phyloP scores from a whole-genome alignment of 2,113 vertebrate genomes.

The Capra hircus region DNA sequence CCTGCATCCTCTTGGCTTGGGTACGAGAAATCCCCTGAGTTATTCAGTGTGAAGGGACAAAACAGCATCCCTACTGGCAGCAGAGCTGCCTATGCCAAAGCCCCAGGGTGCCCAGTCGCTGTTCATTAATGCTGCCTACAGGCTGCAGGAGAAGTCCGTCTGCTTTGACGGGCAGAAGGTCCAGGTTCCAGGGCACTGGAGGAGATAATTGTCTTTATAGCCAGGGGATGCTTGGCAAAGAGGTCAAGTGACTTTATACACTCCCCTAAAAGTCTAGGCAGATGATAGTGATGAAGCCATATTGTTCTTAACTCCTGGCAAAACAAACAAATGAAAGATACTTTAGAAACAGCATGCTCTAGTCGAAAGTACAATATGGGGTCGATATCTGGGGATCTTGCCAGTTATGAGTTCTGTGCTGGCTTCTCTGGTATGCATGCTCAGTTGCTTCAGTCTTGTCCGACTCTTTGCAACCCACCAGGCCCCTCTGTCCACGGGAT shows the following conservation, averaged over 20 bases:
- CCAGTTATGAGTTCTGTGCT: not conserved
- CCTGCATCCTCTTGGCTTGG: not conserved
- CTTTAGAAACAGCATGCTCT: not conserved
- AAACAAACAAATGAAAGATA: not conserved
- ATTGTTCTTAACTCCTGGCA: slow-evolving; percentile 1
- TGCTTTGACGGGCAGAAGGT: slow-evolving; percentile 17
- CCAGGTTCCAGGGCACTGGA: slow-evolving; percentile 65
- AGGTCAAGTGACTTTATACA: slow-evolving; percentile 33
- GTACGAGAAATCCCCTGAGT: slow-evolving; percentile 28
- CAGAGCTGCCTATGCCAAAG: not conserved
- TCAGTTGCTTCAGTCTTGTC: not conserved
- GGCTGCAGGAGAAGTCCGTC: slow-evolving; percentile 19
- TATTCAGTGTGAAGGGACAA: not conserved
- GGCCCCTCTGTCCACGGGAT: not conserved
- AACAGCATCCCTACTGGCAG: not conserved
- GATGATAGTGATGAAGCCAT: not conserved
- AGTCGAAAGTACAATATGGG: not conserved
- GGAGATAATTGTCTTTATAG: slow-evolving; percentile 68
- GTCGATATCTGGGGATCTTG: not conserved
- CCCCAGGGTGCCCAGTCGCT: not conserved
- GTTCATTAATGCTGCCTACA: slow-evolving; percentile 51
- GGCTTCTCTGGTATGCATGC: not conserved
- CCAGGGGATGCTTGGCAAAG: slow-evolving; percentile 40
- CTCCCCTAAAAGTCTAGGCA: not conserved
- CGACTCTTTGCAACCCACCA: not conserved